Evolutionary conservation across 2,113 vertebrate genomes (phyloP), one percentile per base, ranked within the genome.

Genomic region (Natator depressus): DNA sequence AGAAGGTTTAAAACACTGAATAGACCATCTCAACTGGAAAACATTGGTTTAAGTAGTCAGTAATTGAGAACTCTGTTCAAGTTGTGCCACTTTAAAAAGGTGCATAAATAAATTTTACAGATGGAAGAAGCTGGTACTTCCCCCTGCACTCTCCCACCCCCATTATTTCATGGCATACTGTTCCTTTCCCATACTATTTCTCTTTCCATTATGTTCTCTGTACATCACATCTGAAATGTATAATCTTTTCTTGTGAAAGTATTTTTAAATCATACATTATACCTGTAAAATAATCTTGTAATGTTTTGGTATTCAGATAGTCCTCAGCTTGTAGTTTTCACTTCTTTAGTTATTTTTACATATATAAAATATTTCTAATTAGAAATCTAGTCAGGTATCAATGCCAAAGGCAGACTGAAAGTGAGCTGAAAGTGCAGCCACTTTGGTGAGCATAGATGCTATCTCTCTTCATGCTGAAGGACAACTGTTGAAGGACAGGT

Each of bases 291-390:
- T 55, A 79, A 89, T 94, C 25, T 42, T 59, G 42, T n/a, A 93
- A 88, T 89, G 46, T 51, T 25, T 13, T 50, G 31, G 16, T 20
- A 75, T 72, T 65, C 69, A 97, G 91, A 92, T 91, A 93, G 92
- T 93, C 80, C 93, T 84, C 94, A 92, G 87, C 81, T 49, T 75
- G 89, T 51, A 69, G 82, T 88, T 93, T 96, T 95, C 89, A 93
- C 93, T 95, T 83, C 80, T 46, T 13, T 89, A 82, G 62, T 91
- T 96, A 96, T 96, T 94, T 95, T 54, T 54, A 89, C 82, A 72
- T 89, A 94, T 96, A 92, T 96, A 96, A 95, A 95, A 96, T 95
- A 94, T 95, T 93, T 94, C 94, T 97, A 96, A 97, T 95, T 96
- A 96, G 84, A 96, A 93, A 94, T 72, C 72, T 87, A 92, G 78